phyloP scores from a whole-genome alignment of 2,797 vertebrate genomes.

The Enteromius fasciolatus region DNA sequence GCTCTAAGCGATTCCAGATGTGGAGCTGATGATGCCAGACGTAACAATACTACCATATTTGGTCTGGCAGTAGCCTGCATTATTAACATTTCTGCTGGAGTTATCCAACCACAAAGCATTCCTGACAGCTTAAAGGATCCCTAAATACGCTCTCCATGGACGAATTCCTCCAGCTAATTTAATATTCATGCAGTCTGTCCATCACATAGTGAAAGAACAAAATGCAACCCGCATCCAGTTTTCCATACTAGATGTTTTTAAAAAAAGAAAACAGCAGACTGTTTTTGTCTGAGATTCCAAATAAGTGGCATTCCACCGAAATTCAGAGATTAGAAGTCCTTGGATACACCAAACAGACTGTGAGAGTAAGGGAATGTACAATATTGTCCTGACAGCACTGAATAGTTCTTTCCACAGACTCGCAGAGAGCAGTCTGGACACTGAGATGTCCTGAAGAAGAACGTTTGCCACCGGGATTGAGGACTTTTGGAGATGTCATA shows the following conservation, averaged over 20 bases:
- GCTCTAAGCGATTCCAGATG: conserved; percentile 94
- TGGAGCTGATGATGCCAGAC: conserved; percentile 89
- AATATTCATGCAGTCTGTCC: conserved; percentile 91
- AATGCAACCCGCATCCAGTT: conserved; percentile 77
- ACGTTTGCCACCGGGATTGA: background rate
- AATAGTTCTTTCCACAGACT: background rate
- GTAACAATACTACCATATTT: conserved; percentile 99
- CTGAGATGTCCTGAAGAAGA: conserved; percentile 5
- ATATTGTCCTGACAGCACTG: conserved; percentile 8
- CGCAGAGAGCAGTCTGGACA: background rate
- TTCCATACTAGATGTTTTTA: conserved; percentile 74
- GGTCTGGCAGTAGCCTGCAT: conserved; percentile 97
- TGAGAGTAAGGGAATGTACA: conserved; percentile 24
- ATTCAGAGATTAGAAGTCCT: conserved; percentile 68
- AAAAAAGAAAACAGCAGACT: conserved; percentile 65
- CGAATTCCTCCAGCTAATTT: conserved; percentile 87
- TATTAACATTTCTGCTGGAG: conserved; percentile 95
- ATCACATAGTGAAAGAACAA: conserved; percentile 78
- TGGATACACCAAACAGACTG: conserved; percentile 31
- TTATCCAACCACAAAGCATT: conserved; percentile 97
- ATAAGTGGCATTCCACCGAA: conserved; percentile 77
- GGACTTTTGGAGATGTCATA: background rate
- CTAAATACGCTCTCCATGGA: conserved; percentile 95
- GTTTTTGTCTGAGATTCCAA: conserved; percentile 69
- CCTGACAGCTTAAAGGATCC: conserved; percentile 94